Evolutionary conservation across 2,113 vertebrate species (phyloP).

Genomic region (Tretioscincus oriximinensis): DNA sequence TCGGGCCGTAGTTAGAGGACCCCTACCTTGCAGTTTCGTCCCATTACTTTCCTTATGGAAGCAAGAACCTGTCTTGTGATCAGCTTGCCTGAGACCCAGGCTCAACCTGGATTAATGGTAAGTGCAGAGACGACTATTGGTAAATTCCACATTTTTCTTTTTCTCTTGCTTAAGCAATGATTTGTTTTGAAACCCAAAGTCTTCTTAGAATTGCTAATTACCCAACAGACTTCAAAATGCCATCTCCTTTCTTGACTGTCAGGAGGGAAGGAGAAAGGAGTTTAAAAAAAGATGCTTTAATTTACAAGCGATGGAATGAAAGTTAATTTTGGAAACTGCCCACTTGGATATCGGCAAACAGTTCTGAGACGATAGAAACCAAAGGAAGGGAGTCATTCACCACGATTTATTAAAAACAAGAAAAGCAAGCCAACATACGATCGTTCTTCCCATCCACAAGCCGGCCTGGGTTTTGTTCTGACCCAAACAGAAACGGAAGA

Average conservation of each 20-base stretch:
- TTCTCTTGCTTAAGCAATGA: constrained; percentile 31
- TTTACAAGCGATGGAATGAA: constrained; percentile 34
- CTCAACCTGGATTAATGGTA: no score
- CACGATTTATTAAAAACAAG: constrained; percentile 34
- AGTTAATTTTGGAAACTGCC: background rate
- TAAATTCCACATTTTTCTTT: no score
- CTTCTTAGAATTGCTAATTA: constrained; percentile 62
- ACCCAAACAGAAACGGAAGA: constrained; percentile 61
- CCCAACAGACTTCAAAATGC: constrained; percentile 50
- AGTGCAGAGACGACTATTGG: no score
- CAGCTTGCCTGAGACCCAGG: no score
- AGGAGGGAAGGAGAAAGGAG: background rate
- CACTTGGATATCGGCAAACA: constrained; percentile 6
- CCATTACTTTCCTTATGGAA: no score
- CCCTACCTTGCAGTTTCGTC: no score
- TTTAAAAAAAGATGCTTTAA: constrained; percentile 44
- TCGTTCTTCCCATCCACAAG: constrained; percentile 66
- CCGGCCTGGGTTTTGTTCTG: constrained; percentile 66
- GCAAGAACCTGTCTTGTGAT: no score
- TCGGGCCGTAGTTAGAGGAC: no score
- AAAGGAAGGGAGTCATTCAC: constrained; percentile 4
- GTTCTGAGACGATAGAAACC: background rate
- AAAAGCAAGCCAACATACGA: constrained; percentile 42
- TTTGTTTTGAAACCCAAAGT: constrained; percentile 37
- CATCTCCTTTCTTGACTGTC: constrained; percentile 34